phyloP scores from a whole-genome alignment of 1,140 invertebrate genomes.

The Ephestia elutella region DNA sequence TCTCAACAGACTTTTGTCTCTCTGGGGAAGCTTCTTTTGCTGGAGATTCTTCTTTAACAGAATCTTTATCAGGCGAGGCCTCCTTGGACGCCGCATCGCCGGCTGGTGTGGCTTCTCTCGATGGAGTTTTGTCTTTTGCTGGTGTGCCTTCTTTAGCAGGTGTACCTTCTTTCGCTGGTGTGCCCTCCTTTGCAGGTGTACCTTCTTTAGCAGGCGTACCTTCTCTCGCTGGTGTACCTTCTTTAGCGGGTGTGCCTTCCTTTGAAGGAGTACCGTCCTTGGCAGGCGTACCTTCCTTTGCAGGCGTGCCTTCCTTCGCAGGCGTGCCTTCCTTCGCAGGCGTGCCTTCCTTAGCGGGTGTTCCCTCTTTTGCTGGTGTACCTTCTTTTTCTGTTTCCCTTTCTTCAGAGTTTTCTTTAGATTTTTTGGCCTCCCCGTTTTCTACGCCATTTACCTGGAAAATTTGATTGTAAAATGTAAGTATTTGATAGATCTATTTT shows the following conservation, averaged over 20 bases:
- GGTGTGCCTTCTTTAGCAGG: conserved; percentile 23
- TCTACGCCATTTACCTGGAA: conserved; percentile 53
- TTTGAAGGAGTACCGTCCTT: conserved; percentile 26
- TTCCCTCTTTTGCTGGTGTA: conserved; percentile 22
- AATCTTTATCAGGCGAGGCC: conserved; percentile 18
- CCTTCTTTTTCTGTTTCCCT: conserved; percentile 23
- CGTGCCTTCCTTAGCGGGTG: conserved; percentile 28
- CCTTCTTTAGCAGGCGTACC: conserved; percentile 5
- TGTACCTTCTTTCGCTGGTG: conserved; percentile 21
- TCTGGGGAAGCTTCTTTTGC: conserved; percentile 16
- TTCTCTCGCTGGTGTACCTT: conserved; percentile 12
- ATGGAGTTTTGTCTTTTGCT: conserved; percentile 30
- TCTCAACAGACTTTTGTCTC: conserved; percentile 45
- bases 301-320: conserved; percentile 21
- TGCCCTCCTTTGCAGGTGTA: conserved; percentile 20
- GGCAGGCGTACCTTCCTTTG: conserved; percentile 25
- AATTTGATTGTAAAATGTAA: not conserved
- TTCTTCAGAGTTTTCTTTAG: conserved; percentile 23
- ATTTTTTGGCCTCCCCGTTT: conserved; percentile 27
- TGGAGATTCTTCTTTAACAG: conserved; percentile 24
- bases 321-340: conserved; percentile 24
- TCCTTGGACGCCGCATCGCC: conserved; percentile 12
- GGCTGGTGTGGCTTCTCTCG: conserved; percentile 21
- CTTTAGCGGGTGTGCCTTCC: conserved; percentile 42
- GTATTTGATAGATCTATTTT: too few species aligned